Percentiles rank a stretch among this genome's conserved stretches.
Conservation (phyloP, 2,797 vertebrate genomes). For the Phoebastria nigripes region DNA sequence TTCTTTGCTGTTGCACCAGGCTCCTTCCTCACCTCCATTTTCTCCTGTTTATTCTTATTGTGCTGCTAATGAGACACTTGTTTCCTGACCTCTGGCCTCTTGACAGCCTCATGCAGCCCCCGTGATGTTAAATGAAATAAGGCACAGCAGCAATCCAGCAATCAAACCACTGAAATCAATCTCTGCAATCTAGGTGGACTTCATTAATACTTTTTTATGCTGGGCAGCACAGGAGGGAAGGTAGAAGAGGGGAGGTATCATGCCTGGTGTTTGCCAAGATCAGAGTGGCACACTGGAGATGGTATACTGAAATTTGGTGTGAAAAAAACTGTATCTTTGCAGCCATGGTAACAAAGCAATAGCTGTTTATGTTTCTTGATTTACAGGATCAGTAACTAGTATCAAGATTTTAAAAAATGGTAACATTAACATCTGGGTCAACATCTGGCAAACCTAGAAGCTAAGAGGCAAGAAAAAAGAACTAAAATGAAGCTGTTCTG, state of each 20-base stretch:
- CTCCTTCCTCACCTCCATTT: not conserved
- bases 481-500: not conserved
- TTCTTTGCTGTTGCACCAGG: not conserved
- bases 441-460: not conserved
- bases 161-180: slow-evolving; percentile 2
- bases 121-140: not conserved
- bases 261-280: not conserved
- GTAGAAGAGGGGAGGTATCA: not conserved
- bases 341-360: not conserved
- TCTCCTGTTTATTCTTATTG: not conserved
- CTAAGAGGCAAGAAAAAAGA: not conserved
- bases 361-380: not conserved
- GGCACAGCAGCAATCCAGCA: slow-evolving; percentile 15
- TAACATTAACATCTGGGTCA: not conserved
- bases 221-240: not conserved
- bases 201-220: not conserved
- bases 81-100: slow-evolving; percentile 24
- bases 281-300: not conserved
- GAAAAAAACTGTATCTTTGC: not conserved
- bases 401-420: not conserved
- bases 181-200: not conserved
- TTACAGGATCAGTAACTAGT: not conserved
- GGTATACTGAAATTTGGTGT: not conserved
- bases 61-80: slow-evolving; percentile 37
- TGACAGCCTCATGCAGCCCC: not conserved